Base-by-base conservation (phyloP, 2,888 invertebrate genomes). In the Tenthredo distinguenda region DNA sequence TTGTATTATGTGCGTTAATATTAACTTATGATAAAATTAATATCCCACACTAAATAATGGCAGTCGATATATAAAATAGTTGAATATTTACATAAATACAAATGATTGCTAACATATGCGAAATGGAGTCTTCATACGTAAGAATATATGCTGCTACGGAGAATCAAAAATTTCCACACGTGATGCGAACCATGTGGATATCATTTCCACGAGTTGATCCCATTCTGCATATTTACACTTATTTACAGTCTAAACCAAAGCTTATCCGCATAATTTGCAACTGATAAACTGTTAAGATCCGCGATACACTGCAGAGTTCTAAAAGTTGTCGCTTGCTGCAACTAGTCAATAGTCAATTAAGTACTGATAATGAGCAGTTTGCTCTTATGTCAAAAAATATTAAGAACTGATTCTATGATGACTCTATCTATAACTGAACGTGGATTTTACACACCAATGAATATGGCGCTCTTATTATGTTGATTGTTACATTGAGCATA, bases 71-170 rank as follows among this genome's bases (percentile, higher is more conserved):
- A 55, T 72, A 82, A 68, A 85, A 77, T 81, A 26, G 31, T 40
- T 62, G 9, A 81, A 81, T 85, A 85, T 85, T 43, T 85, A 85
- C 82, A 85, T 85, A 82, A 85, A 71, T 85, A 79, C 81, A 47
- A 79, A 47, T 55, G 71, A 43, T 85, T 55, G 58, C 21, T 26
- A 26, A 74, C 9, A 47, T 85, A 71, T 58, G 71, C 40, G 15
- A 34, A 82, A 71, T 85, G 72, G 47, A 82, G 18, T 82, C 26
- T 79, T 31, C 4, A 40, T 40, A 37, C 18, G 37, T 7, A 31
- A 47, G n/a, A 50, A 31, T 65, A 34, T 50, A 34, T 34, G 26
- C n/a, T 55, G 55, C 55, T 55, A 7, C 43, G n/a, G 21, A 18
- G 21, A 26, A 62, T 7, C 55, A 15, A 77, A 37, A 21, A 55